A percentile compares a stretch with the other conserved stretches of the same genome.
Evolutionary conservation across 2,888 invertebrate genomes (phyloP).

Genomic region (Ptilodon capucinus): DNA sequence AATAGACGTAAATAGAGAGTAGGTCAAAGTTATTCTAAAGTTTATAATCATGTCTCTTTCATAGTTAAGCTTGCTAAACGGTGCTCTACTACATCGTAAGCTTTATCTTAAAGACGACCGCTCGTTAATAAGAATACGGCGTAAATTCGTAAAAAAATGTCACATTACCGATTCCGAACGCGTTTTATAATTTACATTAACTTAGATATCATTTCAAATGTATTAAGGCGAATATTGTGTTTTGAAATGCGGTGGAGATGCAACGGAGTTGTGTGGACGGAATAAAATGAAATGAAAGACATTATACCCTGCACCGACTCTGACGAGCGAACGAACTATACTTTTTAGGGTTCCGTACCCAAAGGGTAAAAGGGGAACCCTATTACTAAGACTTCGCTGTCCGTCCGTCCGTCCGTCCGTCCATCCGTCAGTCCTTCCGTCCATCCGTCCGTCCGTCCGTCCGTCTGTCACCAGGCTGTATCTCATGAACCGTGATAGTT

Average conservation of each 20-base stretch:
- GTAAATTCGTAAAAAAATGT: conserved; percentile 35
- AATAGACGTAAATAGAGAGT: too few species aligned
- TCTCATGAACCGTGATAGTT: too few species aligned
- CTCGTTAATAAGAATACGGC: conserved; percentile 56
- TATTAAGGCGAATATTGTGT: conserved; percentile 70
- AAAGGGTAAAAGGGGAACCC: too few species aligned
- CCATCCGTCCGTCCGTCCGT: too few species aligned
- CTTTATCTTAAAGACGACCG: conserved; percentile 21
- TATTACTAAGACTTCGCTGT: too few species aligned
- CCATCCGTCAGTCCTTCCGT: too few species aligned
- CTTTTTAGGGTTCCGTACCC: too few species aligned
- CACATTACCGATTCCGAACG: conserved; percentile 59
- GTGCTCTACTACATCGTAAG: background rate
- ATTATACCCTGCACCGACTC: too few species aligned
- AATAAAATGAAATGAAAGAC: conserved; percentile 35
- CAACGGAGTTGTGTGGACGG: conserved; percentile 37
- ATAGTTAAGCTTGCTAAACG: background rate
- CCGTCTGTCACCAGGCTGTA: too few species aligned
- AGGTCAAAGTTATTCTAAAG: too few species aligned
- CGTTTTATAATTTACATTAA: conserved; percentile 77
- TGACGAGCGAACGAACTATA: too few species aligned
- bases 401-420: too few species aligned
- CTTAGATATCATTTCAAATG: conserved; percentile 68
- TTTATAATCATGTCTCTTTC: background rate
- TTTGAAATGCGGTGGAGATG: conserved; percentile 62